Conservation (phyloP, 1,140 invertebrate species). For the Olivierus martensii region DNA sequence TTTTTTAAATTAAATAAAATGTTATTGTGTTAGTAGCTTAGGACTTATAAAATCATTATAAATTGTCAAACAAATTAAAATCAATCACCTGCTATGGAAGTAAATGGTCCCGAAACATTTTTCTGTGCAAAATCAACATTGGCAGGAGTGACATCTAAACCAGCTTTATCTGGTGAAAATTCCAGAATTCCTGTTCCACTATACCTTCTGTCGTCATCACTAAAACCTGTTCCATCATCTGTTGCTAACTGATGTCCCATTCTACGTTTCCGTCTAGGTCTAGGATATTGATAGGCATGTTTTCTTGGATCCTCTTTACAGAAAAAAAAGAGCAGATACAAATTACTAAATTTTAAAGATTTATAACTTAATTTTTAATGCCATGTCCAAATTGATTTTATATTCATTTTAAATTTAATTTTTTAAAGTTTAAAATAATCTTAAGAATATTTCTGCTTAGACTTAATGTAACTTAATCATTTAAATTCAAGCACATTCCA, state of each 20-base stretch:
- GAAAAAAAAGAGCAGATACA: background rate
- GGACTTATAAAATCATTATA: too few species aligned
- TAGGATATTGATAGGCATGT: constrained; percentile 13
- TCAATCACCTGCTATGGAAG: constrained; percentile 31
- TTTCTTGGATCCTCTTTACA: constrained; percentile 13
- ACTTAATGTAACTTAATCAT: too few species aligned
- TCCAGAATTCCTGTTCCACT: constrained; percentile 45
- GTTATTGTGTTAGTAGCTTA: too few species aligned
- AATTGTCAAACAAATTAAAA: background rate
- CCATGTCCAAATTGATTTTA: too few species aligned
- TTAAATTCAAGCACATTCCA: too few species aligned
- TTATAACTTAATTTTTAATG: background rate
- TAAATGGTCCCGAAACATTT: constrained; percentile 34
- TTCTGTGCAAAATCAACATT: constrained; percentile 52
- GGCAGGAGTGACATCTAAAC: constrained; percentile 70
- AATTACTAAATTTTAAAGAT: constrained; percentile 3
- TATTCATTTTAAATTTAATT: too few species aligned
- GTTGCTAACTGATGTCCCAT: constrained; percentile 9
- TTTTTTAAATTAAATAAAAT: too few species aligned
- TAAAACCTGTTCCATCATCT: constrained; percentile 6
- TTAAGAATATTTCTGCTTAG: too few species aligned
- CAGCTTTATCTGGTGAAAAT: constrained; percentile 75
- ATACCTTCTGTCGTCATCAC: constrained; percentile 19
- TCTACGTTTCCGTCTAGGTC: constrained; percentile 5
- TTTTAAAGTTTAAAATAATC: too few species aligned